These are phyloP conservation scores for Acanthococcus lagerstroemiae DNA, from an alignment of 2,888 invertebrate genomes.

Conservation along the genomic window DNA sequence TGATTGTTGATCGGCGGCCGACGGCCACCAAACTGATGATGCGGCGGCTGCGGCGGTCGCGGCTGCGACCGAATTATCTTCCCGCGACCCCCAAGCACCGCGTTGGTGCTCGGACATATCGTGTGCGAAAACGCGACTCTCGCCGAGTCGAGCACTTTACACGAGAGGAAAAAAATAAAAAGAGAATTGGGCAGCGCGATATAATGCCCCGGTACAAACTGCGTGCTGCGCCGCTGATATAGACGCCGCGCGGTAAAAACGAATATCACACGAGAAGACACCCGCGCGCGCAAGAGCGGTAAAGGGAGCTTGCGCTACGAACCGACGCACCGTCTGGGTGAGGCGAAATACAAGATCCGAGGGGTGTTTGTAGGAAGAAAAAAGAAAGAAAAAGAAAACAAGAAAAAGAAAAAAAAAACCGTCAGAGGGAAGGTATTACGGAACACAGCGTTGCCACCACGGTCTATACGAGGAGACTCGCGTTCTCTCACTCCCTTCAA, in stretches of 20 bases:
- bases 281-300: slow-evolving; percentile 10
- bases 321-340: slow-evolving; percentile 27
- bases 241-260: neutral
- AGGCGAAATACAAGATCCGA: slow-evolving; percentile 28
- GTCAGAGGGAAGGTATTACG: slow-evolving; percentile 8
- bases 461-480: slow-evolving; percentile 6
- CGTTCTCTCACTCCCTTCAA: slow-evolving; percentile 11
- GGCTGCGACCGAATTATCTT: slow-evolving; percentile 24
- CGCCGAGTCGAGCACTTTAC: slow-evolving; percentile 6
- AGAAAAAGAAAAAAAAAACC: neutral
- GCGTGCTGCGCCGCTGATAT: slow-evolving; percentile 10
- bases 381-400: neutral
- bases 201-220: no score
- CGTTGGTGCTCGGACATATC: slow-evolving; percentile 31
- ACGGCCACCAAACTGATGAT: slow-evolving; percentile 46
- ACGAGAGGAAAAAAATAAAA: neutral
- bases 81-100: slow-evolving; percentile 31
- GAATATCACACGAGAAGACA: slow-evolving; percentile 6
- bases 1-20: slow-evolving; percentile 39
- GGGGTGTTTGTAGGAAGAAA: slow-evolving; percentile 19
- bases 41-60: slow-evolving; percentile 33
- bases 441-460: slow-evolving; percentile 25
- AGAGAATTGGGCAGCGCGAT: no score
- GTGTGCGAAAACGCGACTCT: slow-evolving; percentile 16
- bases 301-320: slow-evolving; percentile 26